phyloP scores from a whole-genome alignment of 2,888 invertebrate genomes.

The Flexamia atlantica region DNA sequence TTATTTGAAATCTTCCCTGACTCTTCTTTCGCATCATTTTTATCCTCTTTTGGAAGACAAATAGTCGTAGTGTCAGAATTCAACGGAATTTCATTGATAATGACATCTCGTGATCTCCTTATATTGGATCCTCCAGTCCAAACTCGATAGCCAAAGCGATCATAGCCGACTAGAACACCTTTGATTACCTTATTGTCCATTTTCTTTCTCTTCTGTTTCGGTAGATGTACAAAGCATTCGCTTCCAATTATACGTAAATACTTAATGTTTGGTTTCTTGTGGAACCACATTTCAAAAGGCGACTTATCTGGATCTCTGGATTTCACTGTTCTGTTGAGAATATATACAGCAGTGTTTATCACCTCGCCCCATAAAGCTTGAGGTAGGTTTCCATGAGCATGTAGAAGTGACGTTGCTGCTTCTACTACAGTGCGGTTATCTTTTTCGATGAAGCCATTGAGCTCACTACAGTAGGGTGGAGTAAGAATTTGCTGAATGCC shows the following conservation, averaged over 20 bases:
- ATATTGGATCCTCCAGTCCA: conserved; percentile 20
- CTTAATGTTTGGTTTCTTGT: conserved; percentile 19
- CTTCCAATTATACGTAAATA: conserved; percentile 23
- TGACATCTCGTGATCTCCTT: conserved; percentile 14
- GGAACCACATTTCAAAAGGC: conserved; percentile 50
- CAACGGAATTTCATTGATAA: conserved; percentile 18
- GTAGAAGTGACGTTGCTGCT: conserved; percentile 9
- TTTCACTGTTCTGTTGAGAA: conserved; percentile 32
- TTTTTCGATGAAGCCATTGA: conserved; percentile 35
- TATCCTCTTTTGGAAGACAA: background rate
- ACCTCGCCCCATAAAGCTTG: conserved; percentile 43
- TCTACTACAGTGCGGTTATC: conserved; percentile 23
- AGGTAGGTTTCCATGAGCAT: conserved; percentile 33
- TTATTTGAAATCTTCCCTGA: background rate
- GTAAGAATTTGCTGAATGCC: conserved; percentile 25
- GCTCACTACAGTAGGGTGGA: conserved; percentile 30
- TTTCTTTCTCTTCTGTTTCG: conserved; percentile 31
- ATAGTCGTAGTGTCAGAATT: background rate
- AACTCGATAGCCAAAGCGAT: background rate
- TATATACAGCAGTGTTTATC: conserved; percentile 37
- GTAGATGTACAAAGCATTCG: conserved; percentile 19
- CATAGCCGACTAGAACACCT: conserved; percentile 1
- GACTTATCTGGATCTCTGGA: conserved; percentile 23
- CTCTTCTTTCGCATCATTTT: background rate
- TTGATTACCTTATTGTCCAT: conserved; percentile 39